These are phyloP conservation scores for Alfaro cultratus DNA, from an alignment of 2,797 vertebrate species.

Conservation along the genomic window DNA sequence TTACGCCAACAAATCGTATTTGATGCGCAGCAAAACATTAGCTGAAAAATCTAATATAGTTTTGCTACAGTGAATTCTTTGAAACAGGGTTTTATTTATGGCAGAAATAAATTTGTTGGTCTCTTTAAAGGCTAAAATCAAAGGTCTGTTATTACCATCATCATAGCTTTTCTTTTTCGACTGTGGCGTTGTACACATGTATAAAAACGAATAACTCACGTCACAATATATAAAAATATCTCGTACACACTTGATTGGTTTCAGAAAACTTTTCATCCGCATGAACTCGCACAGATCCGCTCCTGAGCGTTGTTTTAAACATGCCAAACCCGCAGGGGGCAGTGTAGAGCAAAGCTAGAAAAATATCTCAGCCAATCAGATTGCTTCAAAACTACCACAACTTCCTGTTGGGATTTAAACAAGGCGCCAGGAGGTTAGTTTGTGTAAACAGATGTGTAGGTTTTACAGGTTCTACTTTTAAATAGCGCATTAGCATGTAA, in stretches of 20 bases:
- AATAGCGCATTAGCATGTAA: not conserved
- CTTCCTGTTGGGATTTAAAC: not conserved
- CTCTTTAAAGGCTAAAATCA: not conserved
- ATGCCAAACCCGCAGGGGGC: not conserved
- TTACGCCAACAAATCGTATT: not conserved
- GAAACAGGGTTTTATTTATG: slow-evolving; percentile 22
- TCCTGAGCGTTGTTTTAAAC: not conserved
- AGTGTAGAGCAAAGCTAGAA: not conserved
- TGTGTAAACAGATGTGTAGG: not conserved
- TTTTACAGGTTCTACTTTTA: not conserved
- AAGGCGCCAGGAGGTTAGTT: not conserved
- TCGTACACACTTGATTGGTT: not conserved
- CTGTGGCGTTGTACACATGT: not conserved
- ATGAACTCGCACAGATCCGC: not conserved
- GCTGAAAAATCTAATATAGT: not conserved
- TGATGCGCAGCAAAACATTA: not conserved
- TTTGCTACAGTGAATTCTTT: not conserved
- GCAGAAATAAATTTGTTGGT: slow-evolving; percentile 22
- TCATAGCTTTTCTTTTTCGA: not conserved
- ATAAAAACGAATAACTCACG: not conserved
- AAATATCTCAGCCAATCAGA: not conserved
- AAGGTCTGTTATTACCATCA: not conserved
- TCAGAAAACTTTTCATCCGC: not conserved
- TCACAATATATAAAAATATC: not conserved
- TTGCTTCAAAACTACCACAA: not conserved